Percentiles rank a stretch among this genome's conserved stretches.
Evolutionary conservation across 2,888 invertebrate genomes (phyloP).

Genomic region (Dioctria linearis): DNA sequence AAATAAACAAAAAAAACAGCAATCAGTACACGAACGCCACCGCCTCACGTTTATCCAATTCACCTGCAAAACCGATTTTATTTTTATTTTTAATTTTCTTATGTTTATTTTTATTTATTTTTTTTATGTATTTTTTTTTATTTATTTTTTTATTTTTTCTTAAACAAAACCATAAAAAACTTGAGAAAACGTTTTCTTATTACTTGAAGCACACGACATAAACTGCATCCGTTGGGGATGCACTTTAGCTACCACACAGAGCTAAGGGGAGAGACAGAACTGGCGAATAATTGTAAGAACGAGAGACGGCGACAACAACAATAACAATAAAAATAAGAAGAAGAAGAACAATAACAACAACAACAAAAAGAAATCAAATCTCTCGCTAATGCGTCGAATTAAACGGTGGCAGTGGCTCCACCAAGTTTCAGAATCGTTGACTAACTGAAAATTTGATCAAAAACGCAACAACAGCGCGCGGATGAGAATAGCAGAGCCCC

Average conservation of each 20-base stretch:
- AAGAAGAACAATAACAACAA: too few species aligned
- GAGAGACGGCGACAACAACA: neutral
- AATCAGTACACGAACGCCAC: too few species aligned
- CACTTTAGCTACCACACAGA: slow-evolving; percentile 11
- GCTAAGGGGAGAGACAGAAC: slow-evolving; percentile 11
- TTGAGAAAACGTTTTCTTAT: slow-evolving; percentile 14
- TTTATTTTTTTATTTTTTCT: too few species aligned
- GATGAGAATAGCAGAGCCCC: too few species aligned
- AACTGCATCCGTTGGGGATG: slow-evolving; percentile 47
- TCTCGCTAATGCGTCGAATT: slow-evolving; percentile 46
- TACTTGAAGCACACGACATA: slow-evolving; percentile 38
- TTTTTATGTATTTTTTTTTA: neutral
- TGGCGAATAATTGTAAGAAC: slow-evolving; percentile 24
- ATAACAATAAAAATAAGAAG: too few species aligned
- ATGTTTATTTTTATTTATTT: neutral
- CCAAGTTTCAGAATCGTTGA: slow-evolving; percentile 54
- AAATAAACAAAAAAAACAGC: too few species aligned
- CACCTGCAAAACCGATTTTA: slow-evolving; percentile 4
- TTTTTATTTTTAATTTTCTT: neutral
- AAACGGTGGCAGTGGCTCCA: slow-evolving; percentile 48
- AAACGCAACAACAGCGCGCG: slow-evolving; percentile 40
- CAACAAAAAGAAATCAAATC: slow-evolving; percentile 38
- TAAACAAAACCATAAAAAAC: neutral
- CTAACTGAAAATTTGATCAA: slow-evolving; percentile 55
- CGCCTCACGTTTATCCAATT: neutral